Base-by-base conservation (phyloP, 2,113 vertebrate genomes). In the Burhinus bistriatus region DNA sequence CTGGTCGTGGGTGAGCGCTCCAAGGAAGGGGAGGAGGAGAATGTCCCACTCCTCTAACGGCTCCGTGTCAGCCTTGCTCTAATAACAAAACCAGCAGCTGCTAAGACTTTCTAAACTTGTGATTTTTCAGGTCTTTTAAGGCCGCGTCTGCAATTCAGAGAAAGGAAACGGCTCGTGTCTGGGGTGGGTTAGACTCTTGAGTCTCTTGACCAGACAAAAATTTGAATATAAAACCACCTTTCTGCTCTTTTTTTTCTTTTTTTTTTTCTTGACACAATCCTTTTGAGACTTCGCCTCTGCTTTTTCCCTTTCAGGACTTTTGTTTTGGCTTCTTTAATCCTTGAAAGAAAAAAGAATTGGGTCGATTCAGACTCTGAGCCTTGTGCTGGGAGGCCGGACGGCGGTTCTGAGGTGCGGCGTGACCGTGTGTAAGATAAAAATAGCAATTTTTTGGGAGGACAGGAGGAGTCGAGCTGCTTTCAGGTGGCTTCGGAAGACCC, bases 391-490 rank as follows among this genome's bases (percentile, higher is more conserved):
- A 5, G 10, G 23, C 29, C 29, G 5, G 16, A 12, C 17, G 2
- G 0, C 0, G 2, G 26, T 36, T 70, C 40, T 1, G 6, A 32
- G 6, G 34, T 4, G 76, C 23, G 2, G 15, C 2, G 7, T 17
- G 51, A 34, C 21, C 1, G 25, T 30, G 12, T 2, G 0, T 3
- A 1, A 27, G 26, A 13, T 12, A 29, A 55, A 55, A 55, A 65
- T 4, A 25, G 8, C 8, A 1, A 0, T 5, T 62, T 62, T 45
- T 64, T 1, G 49, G 70, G 15, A 42, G 4, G 2, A 5, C 27
- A 1, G 3, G 3, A 19, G 36, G 36, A 20, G 15, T 9, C 0
- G 5, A 32, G 69, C 15, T 17, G 55, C 30, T 51, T 51, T 61
- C 5, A 5, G 81, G 4, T 5, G 19, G 25, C 45, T 62, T 30